Conservation (phyloP, 2,797 vertebrate species). For the Pristis pectinata region DNA sequence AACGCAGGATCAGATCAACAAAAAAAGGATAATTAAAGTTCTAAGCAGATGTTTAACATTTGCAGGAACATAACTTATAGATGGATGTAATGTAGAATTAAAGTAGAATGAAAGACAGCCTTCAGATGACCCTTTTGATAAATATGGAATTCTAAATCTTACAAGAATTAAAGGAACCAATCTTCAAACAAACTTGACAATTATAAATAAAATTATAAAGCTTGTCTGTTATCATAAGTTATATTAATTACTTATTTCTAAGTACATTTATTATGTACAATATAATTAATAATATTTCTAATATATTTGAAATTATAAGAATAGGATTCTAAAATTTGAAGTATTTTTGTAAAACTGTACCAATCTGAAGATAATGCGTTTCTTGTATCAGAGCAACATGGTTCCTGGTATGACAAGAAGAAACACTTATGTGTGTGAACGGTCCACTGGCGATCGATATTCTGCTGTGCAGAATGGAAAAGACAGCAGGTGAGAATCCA, state of each 20-base stretch:
- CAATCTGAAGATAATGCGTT: neutral
- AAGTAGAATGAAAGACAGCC: neutral
- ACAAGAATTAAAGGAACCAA: too few relatives aligned
- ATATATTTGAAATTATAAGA: neutral
- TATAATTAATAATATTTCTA: neutral
- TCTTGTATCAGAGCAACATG: constrained; percentile 55
- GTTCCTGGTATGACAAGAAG: constrained; percentile 77
- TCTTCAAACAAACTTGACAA: neutral
- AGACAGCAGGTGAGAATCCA: constrained; percentile 77
- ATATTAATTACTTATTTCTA: neutral
- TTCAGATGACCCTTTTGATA: neutral
- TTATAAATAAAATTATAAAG: neutral
- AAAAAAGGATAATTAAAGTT: neutral
- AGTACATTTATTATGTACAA: neutral
- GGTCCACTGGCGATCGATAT: constrained; percentile 76
- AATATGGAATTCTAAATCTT: neutral
- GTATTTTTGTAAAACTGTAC: neutral
- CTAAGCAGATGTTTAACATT: neutral
- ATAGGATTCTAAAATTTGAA: neutral
- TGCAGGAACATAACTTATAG: neutral
- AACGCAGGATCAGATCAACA: neutral
- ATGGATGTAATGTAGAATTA: neutral
- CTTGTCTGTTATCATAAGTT: neutral
- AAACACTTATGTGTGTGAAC: constrained; percentile 90
- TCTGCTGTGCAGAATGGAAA: constrained; percentile 87